Base-by-base conservation (phyloP, 2,888 invertebrate species). In the Oscheius sp. region DNA sequence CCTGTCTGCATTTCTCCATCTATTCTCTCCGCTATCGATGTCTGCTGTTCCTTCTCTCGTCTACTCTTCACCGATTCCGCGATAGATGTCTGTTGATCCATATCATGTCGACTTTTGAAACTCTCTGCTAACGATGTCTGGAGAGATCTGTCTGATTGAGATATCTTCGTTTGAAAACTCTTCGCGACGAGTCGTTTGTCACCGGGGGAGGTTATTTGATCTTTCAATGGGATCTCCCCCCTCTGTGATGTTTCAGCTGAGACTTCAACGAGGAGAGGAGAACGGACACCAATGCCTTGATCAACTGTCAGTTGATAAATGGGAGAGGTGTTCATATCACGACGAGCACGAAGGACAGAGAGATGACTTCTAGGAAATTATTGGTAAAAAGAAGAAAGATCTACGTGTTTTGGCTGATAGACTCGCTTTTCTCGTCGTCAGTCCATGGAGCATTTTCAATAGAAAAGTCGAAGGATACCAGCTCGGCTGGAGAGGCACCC, bases 1-100 rank as follows among this genome's bases (percentile, higher is more conserved):
- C 36, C 56, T 20, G 56, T 56, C 56, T 56, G 56, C 56, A 56
- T 56, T 24, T 56, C 56, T 8, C 33, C 56, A 26, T 59, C 59
- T 44, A 44, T 4, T 17, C 33, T 32, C 41, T 36, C 50, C 6
- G 24, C 28, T 22, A 64, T 24, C 32, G 47, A 47, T 12, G 49
- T 49, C 63, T 49, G 63, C 22, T 38, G 51, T 32, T 24, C 28
- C 14, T 36, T 64, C 17, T 36, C 51, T 26, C 33, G n/a, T 33
- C 32, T 24, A n/a, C 32, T 17, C 20, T 64, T 49, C 28, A 24
- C 33, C 32, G 17, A 22, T 22, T 36, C 50, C 6, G 24, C 28
- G 20, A 64, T 24, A 20, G 47, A 47, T 12, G 49, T 49, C 63
- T 49, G 63, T 17, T 38, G 51, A 22, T 24, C 28, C 14, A 26